Conservation (phyloP, 1,140 invertebrate species). For the Homarus americanus region DNA sequence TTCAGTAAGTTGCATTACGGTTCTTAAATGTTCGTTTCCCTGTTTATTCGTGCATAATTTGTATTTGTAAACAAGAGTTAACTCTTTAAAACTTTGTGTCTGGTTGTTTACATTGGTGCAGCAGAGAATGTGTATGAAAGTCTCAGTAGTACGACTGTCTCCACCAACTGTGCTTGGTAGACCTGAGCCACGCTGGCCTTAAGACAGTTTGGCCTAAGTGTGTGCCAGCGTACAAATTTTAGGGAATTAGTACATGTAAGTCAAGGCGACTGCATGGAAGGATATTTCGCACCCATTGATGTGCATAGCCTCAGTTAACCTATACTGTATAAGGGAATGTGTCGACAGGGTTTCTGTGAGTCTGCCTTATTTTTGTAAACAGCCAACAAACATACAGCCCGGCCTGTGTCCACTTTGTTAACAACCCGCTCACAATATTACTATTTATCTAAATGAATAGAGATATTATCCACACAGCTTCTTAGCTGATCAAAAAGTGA, state of each 20-base stretch:
- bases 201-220: background rate
- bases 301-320: background rate
- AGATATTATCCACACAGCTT: too few relatives aligned
- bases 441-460: too few relatives aligned
- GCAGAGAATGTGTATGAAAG: background rate
- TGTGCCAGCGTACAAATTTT: background rate
- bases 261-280: background rate
- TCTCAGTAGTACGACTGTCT: too few relatives aligned
- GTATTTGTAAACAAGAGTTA: background rate
- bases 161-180: too few relatives aligned
- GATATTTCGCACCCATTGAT: background rate
- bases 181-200: too few relatives aligned
- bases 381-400: background rate
- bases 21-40: background rate
- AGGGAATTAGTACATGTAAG: background rate
- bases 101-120: background rate
- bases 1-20: background rate
- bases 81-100: background rate
- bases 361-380: background rate
- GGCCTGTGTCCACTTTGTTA: too few relatives aligned
- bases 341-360: background rate
- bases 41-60: background rate
- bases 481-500: too few relatives aligned
- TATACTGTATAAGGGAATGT: background rate
- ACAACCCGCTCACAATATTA: too few relatives aligned